phyloP scores from a whole-genome alignment of 2,113 vertebrate species.

The human (Homo sapiens) region DNA sequence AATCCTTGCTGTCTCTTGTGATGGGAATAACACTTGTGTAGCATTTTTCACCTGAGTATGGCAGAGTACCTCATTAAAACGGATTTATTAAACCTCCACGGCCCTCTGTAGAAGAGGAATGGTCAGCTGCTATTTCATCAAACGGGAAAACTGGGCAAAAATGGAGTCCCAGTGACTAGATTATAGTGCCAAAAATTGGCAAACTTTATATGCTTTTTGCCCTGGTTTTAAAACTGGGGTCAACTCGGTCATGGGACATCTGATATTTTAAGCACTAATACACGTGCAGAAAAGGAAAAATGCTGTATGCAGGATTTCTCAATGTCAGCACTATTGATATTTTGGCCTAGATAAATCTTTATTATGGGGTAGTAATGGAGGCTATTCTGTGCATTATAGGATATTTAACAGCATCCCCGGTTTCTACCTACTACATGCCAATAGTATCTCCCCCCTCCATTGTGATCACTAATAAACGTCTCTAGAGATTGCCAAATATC shows the following conservation, averaged over 20 bases:
- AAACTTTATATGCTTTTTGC: conserved; percentile 20
- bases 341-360: not conserved
- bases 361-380: not conserved
- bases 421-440: not conserved
- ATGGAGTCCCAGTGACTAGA: conserved; percentile 10
- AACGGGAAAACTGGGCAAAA: conserved; percentile 52
- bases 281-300: not conserved
- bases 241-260: not conserved
- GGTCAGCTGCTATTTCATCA: conserved; percentile 68
- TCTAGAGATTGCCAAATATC: not conserved
- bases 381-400: not conserved
- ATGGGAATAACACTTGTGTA: conserved; percentile 37
- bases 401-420: not conserved
- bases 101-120: conserved; percentile 52
- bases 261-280: not conserved
- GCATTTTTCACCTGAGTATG: conserved; percentile 67
- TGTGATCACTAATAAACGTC: not conserved
- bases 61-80: conserved; percentile 71
- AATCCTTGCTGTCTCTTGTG: conserved; percentile 51
- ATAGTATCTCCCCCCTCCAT: rapidly evolving
- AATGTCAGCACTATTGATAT: not conserved
- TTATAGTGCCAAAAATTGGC: conserved; percentile 38
- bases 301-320: not conserved
- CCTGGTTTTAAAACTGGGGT: conserved; percentile 30
- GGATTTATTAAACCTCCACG: conserved; percentile 72